A percentile compares a stretch with the other conserved stretches of the same genome.
Evolutionary conservation across 2,888 invertebrate species (phyloP).

Genomic region (Lucinisca nassula): DNA sequence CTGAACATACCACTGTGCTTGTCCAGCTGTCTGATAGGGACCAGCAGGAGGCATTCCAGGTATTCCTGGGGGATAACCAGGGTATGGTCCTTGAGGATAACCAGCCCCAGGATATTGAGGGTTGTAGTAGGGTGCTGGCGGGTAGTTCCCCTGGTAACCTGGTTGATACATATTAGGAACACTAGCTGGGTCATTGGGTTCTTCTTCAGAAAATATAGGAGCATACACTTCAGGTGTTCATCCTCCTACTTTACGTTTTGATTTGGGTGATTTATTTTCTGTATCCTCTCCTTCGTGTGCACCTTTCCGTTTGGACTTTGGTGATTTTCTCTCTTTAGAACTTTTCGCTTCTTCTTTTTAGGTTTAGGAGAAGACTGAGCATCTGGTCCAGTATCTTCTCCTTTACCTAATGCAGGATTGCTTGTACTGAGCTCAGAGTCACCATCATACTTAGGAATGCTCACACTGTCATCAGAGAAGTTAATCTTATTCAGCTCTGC

Average conservation of each 20-base stretch:
- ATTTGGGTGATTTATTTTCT: slow-evolving; percentile 55
- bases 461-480: slow-evolving; percentile 26
- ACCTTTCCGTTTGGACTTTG: slow-evolving; percentile 63
- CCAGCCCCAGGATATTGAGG: slow-evolving; percentile 36
- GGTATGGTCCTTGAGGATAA: slow-evolving; percentile 35
- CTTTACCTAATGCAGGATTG: slow-evolving; percentile 65
- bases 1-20: slow-evolving; percentile 80
- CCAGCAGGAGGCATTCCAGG: slow-evolving; percentile 39
- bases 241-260: slow-evolving; percentile 41
- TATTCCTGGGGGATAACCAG: slow-evolving; percentile 48
- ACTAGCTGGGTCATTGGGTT: slow-evolving; percentile 58
- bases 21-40: slow-evolving; percentile 71
- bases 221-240: slow-evolving; percentile 80
- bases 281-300: slow-evolving; percentile 38
- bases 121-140: slow-evolving; percentile 14
- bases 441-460: slow-evolving; percentile 50
- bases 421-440: slow-evolving; percentile 40
- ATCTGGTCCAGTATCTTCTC: slow-evolving; percentile 64
- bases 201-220: slow-evolving; percentile 79
- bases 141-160: slow-evolving; percentile 55
- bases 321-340: slow-evolving; percentile 68
- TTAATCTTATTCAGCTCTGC: slow-evolving; percentile 16
- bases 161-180: slow-evolving; percentile 67
- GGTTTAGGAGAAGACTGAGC: slow-evolving; percentile 70
- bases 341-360: slow-evolving; percentile 74